Base-by-base conservation (phyloP, 2,888 invertebrate species). In the Melinaea marsaeus region DNA sequence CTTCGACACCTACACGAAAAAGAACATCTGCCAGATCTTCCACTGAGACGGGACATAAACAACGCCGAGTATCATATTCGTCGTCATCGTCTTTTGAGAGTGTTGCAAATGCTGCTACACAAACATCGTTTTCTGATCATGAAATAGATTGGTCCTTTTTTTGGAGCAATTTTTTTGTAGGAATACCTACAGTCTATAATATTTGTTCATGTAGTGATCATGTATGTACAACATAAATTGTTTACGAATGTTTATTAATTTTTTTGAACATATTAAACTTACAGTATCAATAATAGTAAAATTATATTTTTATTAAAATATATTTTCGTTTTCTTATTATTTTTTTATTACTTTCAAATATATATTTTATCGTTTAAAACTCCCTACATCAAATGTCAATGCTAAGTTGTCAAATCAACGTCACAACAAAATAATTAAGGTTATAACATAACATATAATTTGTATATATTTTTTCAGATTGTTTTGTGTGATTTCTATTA, bases 81-180 rank as follows among this genome's bases (percentile, higher is more conserved):
- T 13, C 60, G 2, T 57, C 63, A 11, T 33, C 45, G 6, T 51
- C 32, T 7, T 22, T 32, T 9, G 32, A 2, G 3, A 35, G 6
- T 4, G 60, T 34, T 35, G 9, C 35, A 5, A 54, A 32, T n/a
- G 32, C 9, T 42, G 45, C 22, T 1, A 3, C 34, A n/a, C 63
- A 63, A 45, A 51, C 63, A 9, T 60, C 63, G 1, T 57, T 63
- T 34, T 57, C 63, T 34, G 63, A 63, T 42, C 47, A 51, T n/a
- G 60, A 60, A 13, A 13, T 22, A n/a, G 35, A 60, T 48, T 63
- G 59, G 51, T 33, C 3, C 9, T 37, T 7, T 3, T 42, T 63
- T 22, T 63, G 63, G 63, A 60, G 33, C 13, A 56, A 60, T 11
- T 57, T 60, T 34, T 63, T 63, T 56, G 34, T 63, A 45, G 63